Conservation (phyloP, 2,797 vertebrate genomes). For the Knipowitschia caucasica region DNA sequence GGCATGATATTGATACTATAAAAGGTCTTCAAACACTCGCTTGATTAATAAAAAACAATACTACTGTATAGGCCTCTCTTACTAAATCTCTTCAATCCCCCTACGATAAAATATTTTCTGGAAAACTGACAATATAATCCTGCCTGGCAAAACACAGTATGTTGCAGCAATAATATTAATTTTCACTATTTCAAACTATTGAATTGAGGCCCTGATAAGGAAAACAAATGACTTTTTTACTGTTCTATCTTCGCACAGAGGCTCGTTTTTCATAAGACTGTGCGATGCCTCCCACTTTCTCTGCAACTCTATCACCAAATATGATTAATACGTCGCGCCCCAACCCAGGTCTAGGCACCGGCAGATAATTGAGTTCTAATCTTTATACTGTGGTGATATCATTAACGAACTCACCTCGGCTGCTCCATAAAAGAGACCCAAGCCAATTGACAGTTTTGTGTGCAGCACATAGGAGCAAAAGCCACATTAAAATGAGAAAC, state of each 20-base stretch:
- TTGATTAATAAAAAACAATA: slow-evolving; percentile 54
- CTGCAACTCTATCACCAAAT: slow-evolving; percentile 54
- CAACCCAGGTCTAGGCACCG: slow-evolving; percentile 45
- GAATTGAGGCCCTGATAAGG: slow-evolving; percentile 10
- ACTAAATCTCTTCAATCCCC: slow-evolving; percentile 58
- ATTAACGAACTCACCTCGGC: slow-evolving; percentile 58
- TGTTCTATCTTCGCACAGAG: slow-evolving; percentile 12
- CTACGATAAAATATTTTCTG: slow-evolving; percentile 20
- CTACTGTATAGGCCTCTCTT: slow-evolving; percentile 47
- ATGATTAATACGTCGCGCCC: slow-evolving; percentile 58
- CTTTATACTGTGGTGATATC: slow-evolving; percentile 57
- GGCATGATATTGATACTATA: slow-evolving; percentile 34
- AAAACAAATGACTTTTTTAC: slow-evolving; percentile 14
- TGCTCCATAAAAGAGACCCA: slow-evolving; percentile 52
- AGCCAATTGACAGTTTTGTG: slow-evolving; percentile 54
- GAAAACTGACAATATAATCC: neutral
- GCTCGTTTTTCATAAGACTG: slow-evolving; percentile 27
- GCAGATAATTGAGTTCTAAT: slow-evolving; percentile 67
- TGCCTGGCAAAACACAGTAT: slow-evolving; percentile 15
- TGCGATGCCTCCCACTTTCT: slow-evolving; percentile 26
- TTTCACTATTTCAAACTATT: slow-evolving; percentile 16
- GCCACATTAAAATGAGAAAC: slow-evolving; percentile 65
- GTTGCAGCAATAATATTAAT: slow-evolving; percentile 23
- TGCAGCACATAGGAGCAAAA: slow-evolving; percentile 42
- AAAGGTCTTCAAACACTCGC: slow-evolving; percentile 51